phyloP scores from a whole-genome alignment of 2,113 vertebrate species.

The Dicentrarchus labrax region DNA sequence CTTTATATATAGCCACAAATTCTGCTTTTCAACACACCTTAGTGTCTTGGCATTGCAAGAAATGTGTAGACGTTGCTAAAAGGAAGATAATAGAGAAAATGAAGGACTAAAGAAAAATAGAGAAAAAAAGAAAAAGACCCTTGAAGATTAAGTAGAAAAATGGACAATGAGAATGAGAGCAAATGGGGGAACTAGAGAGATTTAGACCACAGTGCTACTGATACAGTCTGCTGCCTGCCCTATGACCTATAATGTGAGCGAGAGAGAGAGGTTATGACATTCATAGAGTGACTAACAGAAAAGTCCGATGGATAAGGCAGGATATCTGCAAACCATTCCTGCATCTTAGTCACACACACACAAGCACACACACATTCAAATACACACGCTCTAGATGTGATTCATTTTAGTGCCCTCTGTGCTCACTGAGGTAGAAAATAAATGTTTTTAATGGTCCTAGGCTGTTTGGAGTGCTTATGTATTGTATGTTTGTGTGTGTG shows the following conservation, averaged over 20 bases:
- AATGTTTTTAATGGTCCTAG: conserved; percentile 62
- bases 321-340: conserved; percentile 44
- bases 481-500: conserved; percentile 51
- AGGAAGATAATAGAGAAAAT: not conserved
- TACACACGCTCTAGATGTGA: conserved; percentile 30
- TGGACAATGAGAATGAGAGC: not conserved
- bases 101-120: not conserved
- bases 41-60: not conserved
- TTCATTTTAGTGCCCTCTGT: conserved; percentile 62
- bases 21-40: not conserved
- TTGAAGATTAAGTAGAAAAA: conserved; percentile 6
- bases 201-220: not conserved
- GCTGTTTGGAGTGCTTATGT: conserved; percentile 45
- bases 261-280: conserved; percentile 32
- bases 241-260: not conserved
- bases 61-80: not conserved
- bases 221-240: not conserved
- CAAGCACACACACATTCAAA: conserved; percentile 3
- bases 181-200: not conserved
- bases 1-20: not conserved
- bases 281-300: conserved; percentile 43
- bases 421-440: conserved; percentile 61
- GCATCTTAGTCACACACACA: conserved; percentile 26
- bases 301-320: conserved; percentile 31
- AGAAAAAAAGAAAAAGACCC: not conserved